phyloP scores from a whole-genome alignment of 2,888 invertebrate genomes.

The Trachelus tabidus region DNA sequence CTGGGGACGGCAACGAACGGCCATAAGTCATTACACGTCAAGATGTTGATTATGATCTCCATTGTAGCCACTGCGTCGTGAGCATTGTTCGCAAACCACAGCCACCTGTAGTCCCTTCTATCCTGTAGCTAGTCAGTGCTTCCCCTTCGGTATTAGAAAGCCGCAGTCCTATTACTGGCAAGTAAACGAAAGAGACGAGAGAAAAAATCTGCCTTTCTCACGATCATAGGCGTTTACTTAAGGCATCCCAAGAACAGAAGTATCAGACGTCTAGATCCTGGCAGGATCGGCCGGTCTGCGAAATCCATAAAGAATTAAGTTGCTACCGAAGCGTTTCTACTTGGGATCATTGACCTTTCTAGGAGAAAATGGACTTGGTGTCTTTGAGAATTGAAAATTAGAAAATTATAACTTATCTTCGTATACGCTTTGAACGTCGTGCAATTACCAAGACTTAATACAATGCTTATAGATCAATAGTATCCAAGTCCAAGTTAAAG shows the following conservation, averaged over 20 bases:
- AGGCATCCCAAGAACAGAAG: conserved; percentile 1
- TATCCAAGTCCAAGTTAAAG: not conserved
- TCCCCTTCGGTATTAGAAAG: conserved; percentile 10
- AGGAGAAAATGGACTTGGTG: not conserved
- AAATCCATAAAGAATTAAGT: not conserved
- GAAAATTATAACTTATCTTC: not conserved
- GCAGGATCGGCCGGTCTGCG: not conserved
- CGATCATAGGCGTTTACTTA: conserved; percentile 2
- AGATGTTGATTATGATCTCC: conserved; percentile 60
- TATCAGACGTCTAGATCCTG: not conserved
- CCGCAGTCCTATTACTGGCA: conserved; percentile 8
- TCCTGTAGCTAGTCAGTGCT: not conserved
- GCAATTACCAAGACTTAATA: not conserved
- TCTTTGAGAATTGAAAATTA: not conserved
- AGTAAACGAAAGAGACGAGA: not conserved
- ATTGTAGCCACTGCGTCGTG: conserved; percentile 55
- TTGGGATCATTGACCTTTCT: not conserved
- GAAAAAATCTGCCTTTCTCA: not conserved
- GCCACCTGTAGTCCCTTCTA: conserved; percentile 45
- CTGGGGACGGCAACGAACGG: conserved; percentile 16
- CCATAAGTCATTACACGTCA: conserved; percentile 61
- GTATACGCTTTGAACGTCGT: not conserved
- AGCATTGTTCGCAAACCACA: conserved; percentile 52
- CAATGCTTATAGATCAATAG: not conserved
- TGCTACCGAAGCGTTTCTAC: not conserved